Conservation (phyloP, 2,797 vertebrate species). For the Petrocephalus schoutedeni region DNA sequence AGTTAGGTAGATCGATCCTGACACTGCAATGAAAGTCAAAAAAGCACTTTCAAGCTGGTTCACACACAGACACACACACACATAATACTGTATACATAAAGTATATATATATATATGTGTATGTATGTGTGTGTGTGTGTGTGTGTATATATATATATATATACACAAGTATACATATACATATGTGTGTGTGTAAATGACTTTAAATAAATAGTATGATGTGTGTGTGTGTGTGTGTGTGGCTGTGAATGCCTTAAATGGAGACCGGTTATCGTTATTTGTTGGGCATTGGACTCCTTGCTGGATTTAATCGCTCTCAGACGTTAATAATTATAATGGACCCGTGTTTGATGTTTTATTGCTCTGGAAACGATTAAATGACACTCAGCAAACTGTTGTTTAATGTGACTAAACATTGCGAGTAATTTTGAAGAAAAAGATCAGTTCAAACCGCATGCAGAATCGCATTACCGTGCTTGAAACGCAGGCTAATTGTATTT, state of each 20-base stretch:
- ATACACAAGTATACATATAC: too few species aligned
- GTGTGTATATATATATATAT: too few species aligned
- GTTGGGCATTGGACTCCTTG: not conserved
- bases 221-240: too few species aligned
- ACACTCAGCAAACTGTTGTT: not conserved
- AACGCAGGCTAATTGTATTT: not conserved
- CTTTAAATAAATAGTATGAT: too few species aligned
- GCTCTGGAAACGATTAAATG: conserved; percentile 5
- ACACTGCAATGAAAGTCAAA: not conserved
- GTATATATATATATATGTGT: too few species aligned
- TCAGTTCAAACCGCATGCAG: not conserved
- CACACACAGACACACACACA: not conserved
- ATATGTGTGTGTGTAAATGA: too few species aligned
- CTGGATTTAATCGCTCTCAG: not conserved
- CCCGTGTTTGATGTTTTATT: conserved; percentile 22
- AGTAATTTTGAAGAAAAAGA: not conserved
- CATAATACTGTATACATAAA: too few species aligned
- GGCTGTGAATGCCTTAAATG: not conserved
- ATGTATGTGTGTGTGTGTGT: too few species aligned
- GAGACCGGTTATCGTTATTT: not conserved
- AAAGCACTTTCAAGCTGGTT: not conserved
- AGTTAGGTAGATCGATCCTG: too few species aligned
- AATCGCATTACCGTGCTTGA: not conserved
- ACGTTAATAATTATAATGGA: not conserved
- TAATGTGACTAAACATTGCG: not conserved